Evolutionary conservation across 1,140 invertebrate species (phyloP), one percentile per base, ranked within the genome.

Genomic region (Drepana arcuata): DNA sequence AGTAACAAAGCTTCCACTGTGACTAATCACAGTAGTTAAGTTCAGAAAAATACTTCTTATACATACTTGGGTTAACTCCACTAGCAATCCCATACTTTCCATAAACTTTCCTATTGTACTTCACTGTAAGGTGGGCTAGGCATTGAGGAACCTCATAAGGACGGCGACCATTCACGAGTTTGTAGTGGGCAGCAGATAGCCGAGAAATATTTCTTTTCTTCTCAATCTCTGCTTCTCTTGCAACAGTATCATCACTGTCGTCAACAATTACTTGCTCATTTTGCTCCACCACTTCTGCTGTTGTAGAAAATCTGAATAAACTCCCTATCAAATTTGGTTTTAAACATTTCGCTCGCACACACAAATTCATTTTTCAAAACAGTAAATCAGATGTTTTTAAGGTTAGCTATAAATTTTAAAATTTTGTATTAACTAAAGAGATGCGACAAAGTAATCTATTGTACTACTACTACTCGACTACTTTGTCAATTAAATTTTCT

Each of bases 41-140:
- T 21, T 21, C 18, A 4, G 4, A 21, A 5, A 16, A 28, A 33
- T 12, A 30, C 14, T 14, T 18, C 31, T n/a, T n/a, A n/a, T 16
- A 59, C 60, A 73, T 64, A 79, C 78, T 78, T 25, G 78, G 78
- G 53, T 79, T 74, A 2, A 79, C 62, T 11, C 78, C 78, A 57
- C 74, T 82, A 0, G 57, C 50, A 16, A 45, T 49, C 2, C 78
- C 78, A 53, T 79, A 82, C 33, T 67, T 74, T 18, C 78, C 78
- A 54, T 75, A 82, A 47, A 82, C 51, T 47, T 75, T 82, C 12
- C 78, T 61, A 33, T 72, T 58, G 34, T 78, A 78, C 40, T 82
- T 82, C 3, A 82, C 71, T n/a, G 74, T 82, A 9, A 77, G 46
- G 47, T 82, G 78, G 1, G 69, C 56, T 14, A 63, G 31, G 26